These are phyloP conservation scores for Epizoanthus stellaris DNA, from an alignment of 92 coral and sea anemone genomes.

Conservation along the genomic window DNA sequence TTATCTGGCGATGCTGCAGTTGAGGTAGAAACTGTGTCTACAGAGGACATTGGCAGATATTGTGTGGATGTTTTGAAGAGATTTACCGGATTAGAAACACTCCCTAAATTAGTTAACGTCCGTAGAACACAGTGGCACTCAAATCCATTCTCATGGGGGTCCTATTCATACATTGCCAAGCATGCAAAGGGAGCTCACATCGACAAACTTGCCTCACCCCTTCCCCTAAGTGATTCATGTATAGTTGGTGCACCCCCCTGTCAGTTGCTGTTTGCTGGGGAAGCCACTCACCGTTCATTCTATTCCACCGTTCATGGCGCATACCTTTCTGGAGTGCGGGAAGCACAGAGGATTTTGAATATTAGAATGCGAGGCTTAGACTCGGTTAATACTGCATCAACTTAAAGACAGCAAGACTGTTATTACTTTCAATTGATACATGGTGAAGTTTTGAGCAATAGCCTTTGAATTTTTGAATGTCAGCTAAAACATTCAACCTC, in stretches of 20 bases:
- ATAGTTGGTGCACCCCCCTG: conserved; percentile 5
- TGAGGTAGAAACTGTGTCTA: conserved; percentile 26
- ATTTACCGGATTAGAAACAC: conserved; percentile 18
- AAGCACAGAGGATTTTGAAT: conserved; percentile 43
- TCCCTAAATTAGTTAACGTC: conserved; percentile 41
- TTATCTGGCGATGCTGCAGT: conserved; percentile 50
- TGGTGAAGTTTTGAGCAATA: too few species aligned
- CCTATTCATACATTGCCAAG: conserved; percentile 46
- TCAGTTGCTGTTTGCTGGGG: conserved; percentile 61
- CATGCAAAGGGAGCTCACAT: conserved; percentile 44
- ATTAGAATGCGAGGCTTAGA: background rate
- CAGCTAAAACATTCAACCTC: too few species aligned
- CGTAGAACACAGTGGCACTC: conserved; percentile 43
- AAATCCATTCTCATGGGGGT: conserved; percentile 35
- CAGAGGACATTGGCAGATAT: conserved; percentile 29
- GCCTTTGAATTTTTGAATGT: too few species aligned
- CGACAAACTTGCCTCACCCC: conserved; percentile 59
- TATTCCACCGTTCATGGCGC: conserved; percentile 64
- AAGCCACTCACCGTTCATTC: conserved; percentile 52
- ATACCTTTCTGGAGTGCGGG: conserved; percentile 52
- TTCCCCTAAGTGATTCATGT: conserved; percentile 25
- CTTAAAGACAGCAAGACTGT: too few species aligned
- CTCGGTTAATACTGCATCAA: too few species aligned
- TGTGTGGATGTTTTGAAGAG: conserved; percentile 37
- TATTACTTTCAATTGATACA: too few species aligned